These are phyloP conservation scores for Psilanteris sp. DNA, from an alignment of 1,140 invertebrate species.

Conservation along the genomic window DNA sequence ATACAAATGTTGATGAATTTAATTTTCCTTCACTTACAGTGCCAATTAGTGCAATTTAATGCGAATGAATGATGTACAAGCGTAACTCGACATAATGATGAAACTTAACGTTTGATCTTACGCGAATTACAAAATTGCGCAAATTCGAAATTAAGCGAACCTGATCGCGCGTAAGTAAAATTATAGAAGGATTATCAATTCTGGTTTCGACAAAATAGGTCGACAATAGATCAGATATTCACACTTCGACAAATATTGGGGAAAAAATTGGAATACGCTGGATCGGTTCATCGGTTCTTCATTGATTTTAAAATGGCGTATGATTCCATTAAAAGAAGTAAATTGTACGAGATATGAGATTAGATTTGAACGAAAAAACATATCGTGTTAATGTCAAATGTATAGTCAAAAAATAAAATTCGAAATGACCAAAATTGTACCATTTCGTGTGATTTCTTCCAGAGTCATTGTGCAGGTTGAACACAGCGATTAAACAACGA, in stretches of 20 bases:
- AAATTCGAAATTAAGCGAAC: not conserved
- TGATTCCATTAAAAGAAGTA: constrained; percentile 23
- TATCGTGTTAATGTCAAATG: not conserved
- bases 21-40: too few relatives aligned
- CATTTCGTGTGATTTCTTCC: too few relatives aligned
- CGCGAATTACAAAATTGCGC: too few relatives aligned
- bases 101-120: too few relatives aligned
- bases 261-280: constrained; percentile 25
- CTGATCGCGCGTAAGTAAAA: not conserved
- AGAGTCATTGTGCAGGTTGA: too few relatives aligned
- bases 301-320: constrained; percentile 29
- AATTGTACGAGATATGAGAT: constrained; percentile 6
- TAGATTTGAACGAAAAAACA: not conserved
- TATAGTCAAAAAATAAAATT: too few relatives aligned
- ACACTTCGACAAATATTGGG: constrained; percentile 22
- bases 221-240: constrained; percentile 30
- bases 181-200: constrained; percentile 21
- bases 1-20: too few relatives aligned
- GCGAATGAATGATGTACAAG: too few relatives aligned
- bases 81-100: too few relatives aligned
- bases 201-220: constrained; percentile 30
- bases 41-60: too few relatives aligned
- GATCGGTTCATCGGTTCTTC: constrained; percentile 20
- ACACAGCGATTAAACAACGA: too few relatives aligned
- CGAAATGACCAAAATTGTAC: too few relatives aligned